Percentiles rank a stretch among this genome's conserved stretches.
Conservation (phyloP, 2,113 vertebrate species). For the Turnix velox region DNA sequence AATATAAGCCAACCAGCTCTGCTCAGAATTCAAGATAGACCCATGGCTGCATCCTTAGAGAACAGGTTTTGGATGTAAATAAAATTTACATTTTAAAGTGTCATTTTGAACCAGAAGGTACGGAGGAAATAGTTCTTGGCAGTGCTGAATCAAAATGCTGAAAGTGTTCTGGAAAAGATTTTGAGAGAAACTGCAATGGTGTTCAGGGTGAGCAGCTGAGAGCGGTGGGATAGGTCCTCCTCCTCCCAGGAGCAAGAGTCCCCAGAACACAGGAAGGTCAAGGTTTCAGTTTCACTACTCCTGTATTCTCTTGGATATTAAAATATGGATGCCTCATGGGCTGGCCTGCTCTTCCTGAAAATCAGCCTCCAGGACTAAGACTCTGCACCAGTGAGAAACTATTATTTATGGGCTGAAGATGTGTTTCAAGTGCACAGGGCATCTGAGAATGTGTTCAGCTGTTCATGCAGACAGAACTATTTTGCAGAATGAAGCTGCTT, state of each 20-base stretch:
- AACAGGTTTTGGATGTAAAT: not conserved
- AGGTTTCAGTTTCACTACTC: not conserved
- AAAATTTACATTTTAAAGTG: not conserved
- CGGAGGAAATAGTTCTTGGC: not conserved
- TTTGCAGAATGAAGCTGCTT: not conserved
- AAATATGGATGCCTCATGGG: not conserved
- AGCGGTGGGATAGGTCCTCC: not conserved
- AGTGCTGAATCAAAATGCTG: not conserved
- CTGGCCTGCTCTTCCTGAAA: not conserved
- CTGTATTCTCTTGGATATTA: not conserved
- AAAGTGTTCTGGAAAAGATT: not conserved
- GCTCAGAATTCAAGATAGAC: not conserved
- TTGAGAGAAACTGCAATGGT: not conserved
- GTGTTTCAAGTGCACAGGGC: not conserved
- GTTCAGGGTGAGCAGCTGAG: not conserved
- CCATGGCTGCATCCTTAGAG: not conserved
- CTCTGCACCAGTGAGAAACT: not conserved
- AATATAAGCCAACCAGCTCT: not conserved
- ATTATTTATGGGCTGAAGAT: not conserved
- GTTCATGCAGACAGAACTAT: accelerated
- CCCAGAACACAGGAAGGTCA: not conserved
- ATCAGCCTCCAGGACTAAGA: not conserved
- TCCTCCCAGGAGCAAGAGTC: not conserved
- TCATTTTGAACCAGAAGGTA: not conserved
- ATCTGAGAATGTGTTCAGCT: not conserved